Evolutionary conservation across 1,140 invertebrate species (phyloP).

Genomic region (Zaprionus ghesquierei): DNA sequence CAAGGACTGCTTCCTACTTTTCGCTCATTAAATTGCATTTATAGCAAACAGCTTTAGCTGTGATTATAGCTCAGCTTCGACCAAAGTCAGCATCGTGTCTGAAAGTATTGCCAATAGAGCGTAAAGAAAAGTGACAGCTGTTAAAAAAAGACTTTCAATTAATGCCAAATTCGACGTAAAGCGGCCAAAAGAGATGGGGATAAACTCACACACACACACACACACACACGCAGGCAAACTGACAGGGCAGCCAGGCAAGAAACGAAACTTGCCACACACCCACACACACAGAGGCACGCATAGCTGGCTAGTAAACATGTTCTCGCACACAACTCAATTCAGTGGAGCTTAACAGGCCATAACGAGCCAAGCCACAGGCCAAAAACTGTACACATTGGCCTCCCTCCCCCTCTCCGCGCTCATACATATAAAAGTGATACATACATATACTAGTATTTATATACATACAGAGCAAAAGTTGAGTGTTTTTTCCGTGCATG

Average conservation of each 20-base stretch:
- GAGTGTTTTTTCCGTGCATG: constrained; percentile 49
- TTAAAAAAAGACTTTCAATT: constrained; percentile 69
- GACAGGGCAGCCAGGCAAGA: neutral
- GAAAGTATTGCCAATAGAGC: neutral
- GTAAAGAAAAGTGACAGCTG: constrained; percentile 15
- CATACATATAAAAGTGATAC: neutral
- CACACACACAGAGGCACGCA: neutral
- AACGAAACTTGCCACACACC: constrained; percentile 1
- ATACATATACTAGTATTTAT: constrained; percentile 1
- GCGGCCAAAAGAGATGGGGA: neutral
- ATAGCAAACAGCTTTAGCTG: neutral
- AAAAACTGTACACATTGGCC: constrained; percentile 34
- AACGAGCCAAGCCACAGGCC: constrained; percentile 72
- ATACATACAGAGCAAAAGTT: constrained; percentile 1
- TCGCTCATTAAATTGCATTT: neutral
- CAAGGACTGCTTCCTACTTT: neutral
- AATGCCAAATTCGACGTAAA: constrained; percentile 36
- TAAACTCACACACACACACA: neutral
- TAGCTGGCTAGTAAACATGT: constrained; percentile 15
- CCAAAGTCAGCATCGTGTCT: neutral
- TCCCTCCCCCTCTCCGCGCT: neutral
- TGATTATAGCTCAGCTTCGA: constrained; percentile 1
- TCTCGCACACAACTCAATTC: constrained; percentile 54
- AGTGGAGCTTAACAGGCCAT: constrained; percentile 72
- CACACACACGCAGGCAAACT: neutral